Conservation (phyloP, 2,888 invertebrate genomes). For the Microplitis deprimator region DNA sequence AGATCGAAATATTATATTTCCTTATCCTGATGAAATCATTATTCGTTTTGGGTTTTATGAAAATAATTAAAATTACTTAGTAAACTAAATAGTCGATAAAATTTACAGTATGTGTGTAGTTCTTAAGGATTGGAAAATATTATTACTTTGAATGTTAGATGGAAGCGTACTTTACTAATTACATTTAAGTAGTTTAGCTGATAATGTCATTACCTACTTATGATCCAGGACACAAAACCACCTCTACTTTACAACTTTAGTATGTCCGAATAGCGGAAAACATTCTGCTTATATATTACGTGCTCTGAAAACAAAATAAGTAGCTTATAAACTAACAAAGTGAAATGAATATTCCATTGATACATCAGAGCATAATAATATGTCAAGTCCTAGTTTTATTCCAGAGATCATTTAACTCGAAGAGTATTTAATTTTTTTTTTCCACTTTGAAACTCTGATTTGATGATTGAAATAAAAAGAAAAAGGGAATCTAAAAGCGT, state of each 20-base stretch:
- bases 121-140: not conserved
- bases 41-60: no score
- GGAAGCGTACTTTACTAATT: not conserved
- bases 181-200: slow-evolving; percentile 4
- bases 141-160: not conserved
- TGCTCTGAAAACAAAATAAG: slow-evolving; percentile 5
- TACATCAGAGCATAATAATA: no score
- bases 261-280: slow-evolving; percentile 13
- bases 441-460: not conserved
- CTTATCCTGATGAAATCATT: no score
- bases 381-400: slow-evolving; percentile 5
- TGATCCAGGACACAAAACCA: slow-evolving; percentile 4
- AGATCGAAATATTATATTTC: no score
- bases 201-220: slow-evolving; percentile 20
- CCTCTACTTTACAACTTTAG: not conserved
- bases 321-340: not conserved
- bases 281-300: not conserved
- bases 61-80: no score
- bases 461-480: slow-evolving; percentile 21
- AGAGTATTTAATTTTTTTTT: no score
- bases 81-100: not conserved
- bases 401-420: not conserved
- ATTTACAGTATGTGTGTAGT: not conserved
- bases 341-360: no score
- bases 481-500: not conserved